Evolutionary conservation across 2,888 invertebrate genomes (phyloP).

Genomic region (Lysandra coridon): DNA sequence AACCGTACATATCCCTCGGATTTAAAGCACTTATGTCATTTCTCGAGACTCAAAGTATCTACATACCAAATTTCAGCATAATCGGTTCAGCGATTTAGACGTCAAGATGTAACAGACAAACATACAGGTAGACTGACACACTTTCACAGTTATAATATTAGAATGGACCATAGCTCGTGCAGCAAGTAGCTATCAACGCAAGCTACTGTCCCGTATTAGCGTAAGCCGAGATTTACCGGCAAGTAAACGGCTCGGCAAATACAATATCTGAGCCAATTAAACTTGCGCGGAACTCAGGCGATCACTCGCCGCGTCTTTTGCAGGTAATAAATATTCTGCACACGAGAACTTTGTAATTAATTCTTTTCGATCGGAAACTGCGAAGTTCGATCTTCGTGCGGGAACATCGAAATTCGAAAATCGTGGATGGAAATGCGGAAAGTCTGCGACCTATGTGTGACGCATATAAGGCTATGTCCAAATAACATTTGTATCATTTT

Average conservation of each 20-base stretch:
- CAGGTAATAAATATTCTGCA: conserved; percentile 40
- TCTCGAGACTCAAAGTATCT: too few species aligned
- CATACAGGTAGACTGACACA: too few species aligned
- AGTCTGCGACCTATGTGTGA: not conserved
- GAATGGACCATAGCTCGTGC: not conserved
- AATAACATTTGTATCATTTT: too few species aligned
- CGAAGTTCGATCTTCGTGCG: not conserved
- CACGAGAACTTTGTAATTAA: conserved; percentile 30
- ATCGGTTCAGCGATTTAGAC: too few species aligned
- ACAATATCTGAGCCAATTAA: conserved; percentile 52
- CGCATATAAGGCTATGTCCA: too few species aligned
- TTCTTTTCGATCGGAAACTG: conserved; percentile 7
- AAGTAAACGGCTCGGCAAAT: conserved; percentile 42
- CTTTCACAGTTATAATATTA: too few species aligned
- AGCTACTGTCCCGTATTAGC: not conserved
- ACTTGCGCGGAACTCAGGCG: conserved; percentile 47
- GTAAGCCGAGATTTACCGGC: not conserved
- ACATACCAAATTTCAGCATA: too few species aligned
- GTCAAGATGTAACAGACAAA: too few species aligned
- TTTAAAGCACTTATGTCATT: too few species aligned
- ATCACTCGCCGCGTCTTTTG: conserved; percentile 41
- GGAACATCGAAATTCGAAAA: not conserved
- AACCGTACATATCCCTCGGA: too few species aligned
- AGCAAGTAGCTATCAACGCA: not conserved
- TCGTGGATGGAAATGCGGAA: not conserved